Evolutionary conservation across 2,888 invertebrate genomes (phyloP).

Genomic region (Drosophila antonietae): DNA sequence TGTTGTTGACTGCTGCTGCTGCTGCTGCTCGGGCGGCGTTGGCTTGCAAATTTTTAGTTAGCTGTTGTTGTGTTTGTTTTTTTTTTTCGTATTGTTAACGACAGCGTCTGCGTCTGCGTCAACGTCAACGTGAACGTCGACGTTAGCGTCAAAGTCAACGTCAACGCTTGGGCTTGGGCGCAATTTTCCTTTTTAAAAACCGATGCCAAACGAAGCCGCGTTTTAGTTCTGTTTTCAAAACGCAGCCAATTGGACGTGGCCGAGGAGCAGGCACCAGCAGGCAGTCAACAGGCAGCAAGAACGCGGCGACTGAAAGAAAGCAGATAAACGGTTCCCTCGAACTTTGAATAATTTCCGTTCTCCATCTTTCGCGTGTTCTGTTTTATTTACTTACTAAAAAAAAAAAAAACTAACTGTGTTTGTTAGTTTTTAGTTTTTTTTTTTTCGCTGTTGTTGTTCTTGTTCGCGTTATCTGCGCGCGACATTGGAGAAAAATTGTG

Average conservation of each 20-base stretch:
- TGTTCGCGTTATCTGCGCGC: slow-evolving; percentile 33
- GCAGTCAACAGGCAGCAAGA: slow-evolving; percentile 16
- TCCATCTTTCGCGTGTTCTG: slow-evolving; percentile 14
- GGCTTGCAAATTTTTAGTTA: slow-evolving; percentile 29
- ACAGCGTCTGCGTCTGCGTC: neutral
- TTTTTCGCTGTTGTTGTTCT: slow-evolving; percentile 2
- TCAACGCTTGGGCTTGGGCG: slow-evolving; percentile 62
- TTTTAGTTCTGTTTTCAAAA: slow-evolving; percentile 82
- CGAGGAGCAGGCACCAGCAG: slow-evolving; percentile 21
- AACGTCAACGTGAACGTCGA: slow-evolving; percentile 16
- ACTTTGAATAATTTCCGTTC: slow-evolving; percentile 27
- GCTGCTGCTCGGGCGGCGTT: slow-evolving; percentile 12
- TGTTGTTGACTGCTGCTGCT: slow-evolving; percentile 3
- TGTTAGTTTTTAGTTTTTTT: neutral
- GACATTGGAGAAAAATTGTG: slow-evolving; percentile 28
- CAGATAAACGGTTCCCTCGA: slow-evolving; percentile 10
- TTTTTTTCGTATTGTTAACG: slow-evolving; percentile 27
- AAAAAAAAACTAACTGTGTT: slow-evolving; percentile 4
- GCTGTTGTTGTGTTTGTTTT: slow-evolving; percentile 5
- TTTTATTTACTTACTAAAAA: slow-evolving; percentile 11
- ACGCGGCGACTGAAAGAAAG: slow-evolving; percentile 11
- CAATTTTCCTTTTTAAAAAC: slow-evolving; percentile 71
- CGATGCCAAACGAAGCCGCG: slow-evolving; percentile 58
- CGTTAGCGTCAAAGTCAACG: slow-evolving; percentile 27
- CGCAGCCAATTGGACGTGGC: slow-evolving; percentile 78